phyloP scores from a whole-genome alignment of 1,140 invertebrate species.

The Formica exsecta region DNA sequence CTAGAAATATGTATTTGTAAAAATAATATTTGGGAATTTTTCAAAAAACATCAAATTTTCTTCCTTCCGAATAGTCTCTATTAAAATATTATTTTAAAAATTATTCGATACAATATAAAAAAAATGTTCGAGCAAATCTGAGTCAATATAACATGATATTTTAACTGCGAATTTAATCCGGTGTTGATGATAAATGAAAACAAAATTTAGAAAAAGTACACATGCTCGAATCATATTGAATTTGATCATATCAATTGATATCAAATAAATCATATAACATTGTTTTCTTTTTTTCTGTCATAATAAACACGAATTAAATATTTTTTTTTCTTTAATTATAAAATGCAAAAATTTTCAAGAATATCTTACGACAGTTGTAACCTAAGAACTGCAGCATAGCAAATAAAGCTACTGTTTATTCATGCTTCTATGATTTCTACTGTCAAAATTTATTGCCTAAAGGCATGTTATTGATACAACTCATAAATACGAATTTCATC shows the following conservation, averaged over 20 bases:
- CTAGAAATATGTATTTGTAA: no score
- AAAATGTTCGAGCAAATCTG: neutral
- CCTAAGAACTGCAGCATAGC: constrained; percentile 8
- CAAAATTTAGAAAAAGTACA: neutral
- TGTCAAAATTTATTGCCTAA: neutral
- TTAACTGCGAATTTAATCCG: neutral
- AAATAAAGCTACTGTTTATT: constrained; percentile 42
- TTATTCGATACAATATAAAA: neutral
- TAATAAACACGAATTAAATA: neutral
- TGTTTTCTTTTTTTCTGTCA: neutral
- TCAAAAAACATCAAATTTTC: no score
- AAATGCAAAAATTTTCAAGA: constrained; percentile 2
- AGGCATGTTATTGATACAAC: neutral
- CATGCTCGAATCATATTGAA: no score
- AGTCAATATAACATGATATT: neutral
- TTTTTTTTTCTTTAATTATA: neutral
- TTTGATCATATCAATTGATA: no score
- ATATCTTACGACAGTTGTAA: neutral
- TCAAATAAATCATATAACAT: no score
- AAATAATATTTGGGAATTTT: no score
- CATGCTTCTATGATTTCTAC: constrained; percentile 41
- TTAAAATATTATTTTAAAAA: neutral
- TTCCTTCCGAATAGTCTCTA: no score
- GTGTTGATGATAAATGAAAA: neutral
- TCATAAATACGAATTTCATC: neutral